phyloP scores from a whole-genome alignment of 1,140 invertebrate species.

The Acyrthosiphon pisum region DNA sequence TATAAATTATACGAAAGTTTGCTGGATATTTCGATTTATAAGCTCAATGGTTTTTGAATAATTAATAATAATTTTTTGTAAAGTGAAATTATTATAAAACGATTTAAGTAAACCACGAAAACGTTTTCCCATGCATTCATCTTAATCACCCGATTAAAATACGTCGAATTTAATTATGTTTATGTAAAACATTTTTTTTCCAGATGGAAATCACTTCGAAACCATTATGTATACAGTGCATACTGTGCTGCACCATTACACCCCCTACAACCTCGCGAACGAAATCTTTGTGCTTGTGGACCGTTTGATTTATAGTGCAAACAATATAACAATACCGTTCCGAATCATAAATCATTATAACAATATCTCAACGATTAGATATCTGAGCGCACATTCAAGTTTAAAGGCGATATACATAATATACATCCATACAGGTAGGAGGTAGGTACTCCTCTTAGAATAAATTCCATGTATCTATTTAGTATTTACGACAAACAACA shows the following conservation, averaged over 20 bases:
- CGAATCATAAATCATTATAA: slow-evolving; percentile 22
- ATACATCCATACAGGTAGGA: background rate
- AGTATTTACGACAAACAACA: background rate
- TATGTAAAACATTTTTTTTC: background rate
- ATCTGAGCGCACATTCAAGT: background rate
- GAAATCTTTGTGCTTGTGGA: too few relatives aligned
- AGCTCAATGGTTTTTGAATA: slow-evolving; percentile 15
- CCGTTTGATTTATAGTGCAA: slow-evolving; percentile 29
- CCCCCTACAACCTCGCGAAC: background rate
- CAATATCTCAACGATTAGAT: slow-evolving; percentile 22
- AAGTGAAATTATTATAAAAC: slow-evolving; percentile 14
- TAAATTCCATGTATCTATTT: background rate
- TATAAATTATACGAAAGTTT: slow-evolving; percentile 18
- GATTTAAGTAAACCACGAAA: background rate
- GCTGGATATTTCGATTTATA: background rate
- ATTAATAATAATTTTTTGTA: slow-evolving; percentile 27
- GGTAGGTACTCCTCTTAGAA: background rate
- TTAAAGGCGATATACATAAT: background rate
- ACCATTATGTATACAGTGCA: background rate
- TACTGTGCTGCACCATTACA: background rate
- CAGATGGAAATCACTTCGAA: background rate
- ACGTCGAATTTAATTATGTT: slow-evolving; percentile 22
- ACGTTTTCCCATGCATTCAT: background rate
- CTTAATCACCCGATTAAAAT: background rate
- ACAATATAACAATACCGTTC: background rate